phyloP scores from a whole-genome alignment of 2,797 vertebrate species.

The Pseudomugil gertrudae region DNA sequence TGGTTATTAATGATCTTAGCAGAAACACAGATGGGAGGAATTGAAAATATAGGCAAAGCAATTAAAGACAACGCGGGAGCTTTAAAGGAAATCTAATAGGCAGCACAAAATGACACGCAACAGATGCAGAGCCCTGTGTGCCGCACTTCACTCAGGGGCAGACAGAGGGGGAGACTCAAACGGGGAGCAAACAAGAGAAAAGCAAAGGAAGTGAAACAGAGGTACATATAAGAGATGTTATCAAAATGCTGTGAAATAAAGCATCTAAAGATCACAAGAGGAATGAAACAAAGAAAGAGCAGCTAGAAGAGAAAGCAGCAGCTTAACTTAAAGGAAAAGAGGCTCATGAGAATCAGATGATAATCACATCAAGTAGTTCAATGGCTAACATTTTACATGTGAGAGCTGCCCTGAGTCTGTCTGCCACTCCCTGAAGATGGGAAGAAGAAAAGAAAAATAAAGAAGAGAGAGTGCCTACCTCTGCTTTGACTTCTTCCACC shows the following conservation, averaged over 20 bases:
- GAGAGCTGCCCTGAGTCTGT: conserved; percentile 45
- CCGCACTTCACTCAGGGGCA: conserved; percentile 61
- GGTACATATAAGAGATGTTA: conserved; percentile 55
- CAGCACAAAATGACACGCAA: conserved; percentile 71
- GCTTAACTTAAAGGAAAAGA: conserved; percentile 26
- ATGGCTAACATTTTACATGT: conserved; percentile 42
- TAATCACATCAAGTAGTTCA: conserved; percentile 49
- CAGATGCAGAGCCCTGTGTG: conserved; percentile 72
- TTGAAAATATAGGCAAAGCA: conserved; percentile 25
- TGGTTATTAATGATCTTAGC: neutral
- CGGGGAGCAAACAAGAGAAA: conserved; percentile 44
- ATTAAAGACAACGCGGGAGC: conserved; percentile 45
- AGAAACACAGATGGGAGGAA: conserved; percentile 13
- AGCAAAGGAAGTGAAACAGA: conserved; percentile 47
- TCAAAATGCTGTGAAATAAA: conserved; percentile 45
- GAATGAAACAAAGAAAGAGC: conserved; percentile 12
- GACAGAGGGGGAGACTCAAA: conserved; percentile 62
- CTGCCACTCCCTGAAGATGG: conserved; percentile 67
- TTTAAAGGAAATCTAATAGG: conserved; percentile 62
- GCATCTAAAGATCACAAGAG: conserved; percentile 7
- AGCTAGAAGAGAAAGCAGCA: conserved; percentile 9
- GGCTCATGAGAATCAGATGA: conserved; percentile 43
- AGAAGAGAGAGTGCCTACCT: conserved; percentile 83
- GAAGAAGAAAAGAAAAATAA: conserved; percentile 38
- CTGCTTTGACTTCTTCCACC: conserved; percentile 86